Base-by-base conservation (phyloP, 2,888 invertebrate species). In the Meloe dianella region DNA sequence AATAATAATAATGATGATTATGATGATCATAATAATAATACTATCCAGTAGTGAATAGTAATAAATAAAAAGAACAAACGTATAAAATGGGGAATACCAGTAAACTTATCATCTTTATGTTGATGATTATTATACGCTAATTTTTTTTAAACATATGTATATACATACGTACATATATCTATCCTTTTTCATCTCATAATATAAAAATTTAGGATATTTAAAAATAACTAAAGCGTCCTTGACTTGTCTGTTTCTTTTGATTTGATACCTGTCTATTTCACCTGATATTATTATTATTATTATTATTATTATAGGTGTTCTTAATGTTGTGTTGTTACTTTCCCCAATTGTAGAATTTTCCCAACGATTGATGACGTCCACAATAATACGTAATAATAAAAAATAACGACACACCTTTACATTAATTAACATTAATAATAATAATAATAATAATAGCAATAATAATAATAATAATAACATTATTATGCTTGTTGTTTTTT, bases 291-390 rank as follows among this genome's bases (percentile, higher is more conserved):
- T 10, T 3, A 41, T 38, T 12, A 38, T 47, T 47, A 47, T 20
- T 10, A 47, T 47, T 47, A 9, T 47, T 47, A 10, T 57, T 58
- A 29, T 57, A 29, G 20, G 8, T 58, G 57, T 57, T 35, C 10
- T 58, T 58, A 10, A 27, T 58, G 57, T 57, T 20, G 20, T 58
- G 57, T 57, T 35, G 20, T 58, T 58, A 51, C 3, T 17, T 14
- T 27, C 4, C 2, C 27, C 1, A 24, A 22, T 3, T 9, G 24
- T 24, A 24, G 54, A 22, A 4, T 24, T 54, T 54, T 54, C 54
- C 54, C 54, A 54, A 24, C 9, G 6, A 22, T 24, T 54, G 14
- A 12, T 54, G 54, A 54, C 54, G 54, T 54, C 12, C 22, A 20
- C 20, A 12, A 20, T 20, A 10, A 6, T 14, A 54, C 54, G 54